These are phyloP conservation scores for Globia sparganii DNA, from an alignment of 2,888 invertebrate genomes.

Conservation along the genomic window DNA sequence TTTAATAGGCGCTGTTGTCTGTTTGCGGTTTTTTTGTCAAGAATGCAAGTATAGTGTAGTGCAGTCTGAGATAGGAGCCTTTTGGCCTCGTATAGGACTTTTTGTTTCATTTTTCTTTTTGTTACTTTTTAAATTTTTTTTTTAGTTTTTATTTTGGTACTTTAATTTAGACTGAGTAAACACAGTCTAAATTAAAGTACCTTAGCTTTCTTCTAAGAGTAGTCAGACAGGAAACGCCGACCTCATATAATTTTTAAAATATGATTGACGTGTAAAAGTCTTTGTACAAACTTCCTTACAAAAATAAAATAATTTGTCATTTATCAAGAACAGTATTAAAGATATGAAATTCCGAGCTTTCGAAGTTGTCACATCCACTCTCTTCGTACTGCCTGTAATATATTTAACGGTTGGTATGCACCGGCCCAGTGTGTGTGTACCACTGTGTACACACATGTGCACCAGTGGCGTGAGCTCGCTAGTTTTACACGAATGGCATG, in stretches of 20 bases:
- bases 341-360: neutral
- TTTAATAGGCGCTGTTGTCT: neutral
- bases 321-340: neutral
- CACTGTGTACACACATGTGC: neutral
- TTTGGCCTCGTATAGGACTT: no score
- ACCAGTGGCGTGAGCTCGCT: slow-evolving; percentile 29
- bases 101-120: no score
- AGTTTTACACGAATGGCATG: slow-evolving; percentile 47
- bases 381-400: slow-evolving; percentile 37
- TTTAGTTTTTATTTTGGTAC: no score
- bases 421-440: slow-evolving; percentile 6
- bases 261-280: neutral
- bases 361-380: slow-evolving; percentile 31
- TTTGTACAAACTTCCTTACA: neutral
- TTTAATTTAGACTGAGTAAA: no score
- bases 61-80: no score
- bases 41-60: no score
- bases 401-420: slow-evolving; percentile 47
- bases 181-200: no score
- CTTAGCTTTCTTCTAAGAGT: no score
- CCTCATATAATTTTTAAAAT: neutral
- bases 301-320: neutral
- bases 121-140: no score
- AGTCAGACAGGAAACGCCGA: neutral
- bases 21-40: neutral